Conservation (phyloP, 2,888 invertebrate species). For the Netelia fuscicornis region DNA sequence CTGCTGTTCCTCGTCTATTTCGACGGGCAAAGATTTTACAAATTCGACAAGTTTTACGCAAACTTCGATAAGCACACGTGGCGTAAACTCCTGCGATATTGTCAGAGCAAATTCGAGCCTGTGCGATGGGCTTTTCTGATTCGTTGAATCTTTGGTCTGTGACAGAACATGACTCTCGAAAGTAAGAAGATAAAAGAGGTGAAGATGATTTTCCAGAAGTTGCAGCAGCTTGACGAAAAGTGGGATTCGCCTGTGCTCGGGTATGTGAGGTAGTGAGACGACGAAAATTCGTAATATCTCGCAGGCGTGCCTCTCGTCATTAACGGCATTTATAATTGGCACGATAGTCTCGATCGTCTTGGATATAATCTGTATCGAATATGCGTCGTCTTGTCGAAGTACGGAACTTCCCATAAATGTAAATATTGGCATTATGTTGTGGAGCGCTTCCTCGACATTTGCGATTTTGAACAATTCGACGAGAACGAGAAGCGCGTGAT, state of each 20-base stretch:
- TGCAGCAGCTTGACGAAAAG: slow-evolving; percentile 92
- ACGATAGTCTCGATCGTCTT: slow-evolving; percentile 96
- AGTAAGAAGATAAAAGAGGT: slow-evolving; percentile 90
- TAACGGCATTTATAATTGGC: slow-evolving; percentile 89
- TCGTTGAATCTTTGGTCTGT: slow-evolving; percentile 80
- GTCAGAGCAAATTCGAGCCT: slow-evolving; percentile 89
- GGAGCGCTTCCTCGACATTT: slow-evolving; percentile 85
- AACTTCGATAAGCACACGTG: slow-evolving; percentile 87
- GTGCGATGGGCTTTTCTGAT: slow-evolving; percentile 76
- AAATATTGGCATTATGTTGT: slow-evolving; percentile 98
- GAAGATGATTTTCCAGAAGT: slow-evolving; percentile 90
- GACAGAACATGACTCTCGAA: slow-evolving; percentile 89
- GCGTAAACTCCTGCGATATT: slow-evolving; percentile 89
- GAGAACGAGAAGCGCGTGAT: slow-evolving; percentile 95
- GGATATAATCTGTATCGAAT: slow-evolving; percentile 96
- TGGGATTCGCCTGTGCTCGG: slow-evolving; percentile 94
- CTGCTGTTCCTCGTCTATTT: slow-evolving; percentile 86
- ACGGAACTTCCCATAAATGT: slow-evolving; percentile 99
- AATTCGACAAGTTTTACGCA: slow-evolving; percentile 89
- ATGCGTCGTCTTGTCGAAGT: slow-evolving; percentile 96
- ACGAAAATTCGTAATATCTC: slow-evolving; percentile 95
- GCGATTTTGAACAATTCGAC: slow-evolving; percentile 86
- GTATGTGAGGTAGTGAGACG: slow-evolving; percentile 95
- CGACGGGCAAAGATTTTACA: slow-evolving; percentile 89
- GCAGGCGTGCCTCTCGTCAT: slow-evolving; percentile 85